These are phyloP conservation scores for Lamellibrachia luymesi DNA, from an alignment of 1,140 invertebrate genomes.

Conservation along the genomic window DNA sequence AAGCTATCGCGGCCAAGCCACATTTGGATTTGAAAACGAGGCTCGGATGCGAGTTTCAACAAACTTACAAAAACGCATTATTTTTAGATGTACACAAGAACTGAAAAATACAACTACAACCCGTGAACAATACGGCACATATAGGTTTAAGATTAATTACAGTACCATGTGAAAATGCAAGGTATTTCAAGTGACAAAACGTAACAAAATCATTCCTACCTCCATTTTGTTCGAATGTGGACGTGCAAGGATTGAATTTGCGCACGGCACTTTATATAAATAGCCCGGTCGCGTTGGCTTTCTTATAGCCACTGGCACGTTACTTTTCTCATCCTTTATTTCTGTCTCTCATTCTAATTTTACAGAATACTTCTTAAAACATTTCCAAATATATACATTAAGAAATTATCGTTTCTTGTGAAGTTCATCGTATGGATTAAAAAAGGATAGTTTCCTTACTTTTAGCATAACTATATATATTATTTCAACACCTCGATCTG, in stretches of 20 bases:
- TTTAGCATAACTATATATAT: too few relatives aligned
- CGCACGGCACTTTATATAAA: constrained; percentile 4
- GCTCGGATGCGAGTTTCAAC: background rate
- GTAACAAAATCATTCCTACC: background rate
- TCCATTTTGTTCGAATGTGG: constrained; percentile 4
- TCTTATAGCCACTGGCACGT: background rate
- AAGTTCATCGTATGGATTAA: too few relatives aligned
- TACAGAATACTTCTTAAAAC: too few relatives aligned
- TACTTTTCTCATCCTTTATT: background rate
- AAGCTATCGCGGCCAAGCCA: background rate
- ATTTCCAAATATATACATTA: too few relatives aligned
- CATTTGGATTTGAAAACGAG: background rate
- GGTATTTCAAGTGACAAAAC: background rate
- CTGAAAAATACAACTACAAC: background rate
- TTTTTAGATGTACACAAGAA: background rate
- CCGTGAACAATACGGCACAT: background rate
- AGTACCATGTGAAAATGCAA: background rate
- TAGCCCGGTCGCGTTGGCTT: background rate
- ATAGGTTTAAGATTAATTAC: background rate
- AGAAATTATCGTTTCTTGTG: too few relatives aligned
- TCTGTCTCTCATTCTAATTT: background rate
- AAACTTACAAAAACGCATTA: background rate
- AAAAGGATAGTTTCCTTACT: too few relatives aligned
- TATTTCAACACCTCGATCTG: too few relatives aligned
- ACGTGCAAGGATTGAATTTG: background rate